These are phyloP conservation scores for Drosophila seclusa DNA, from an alignment of 2,888 invertebrate species.

Conservation along the genomic window DNA sequence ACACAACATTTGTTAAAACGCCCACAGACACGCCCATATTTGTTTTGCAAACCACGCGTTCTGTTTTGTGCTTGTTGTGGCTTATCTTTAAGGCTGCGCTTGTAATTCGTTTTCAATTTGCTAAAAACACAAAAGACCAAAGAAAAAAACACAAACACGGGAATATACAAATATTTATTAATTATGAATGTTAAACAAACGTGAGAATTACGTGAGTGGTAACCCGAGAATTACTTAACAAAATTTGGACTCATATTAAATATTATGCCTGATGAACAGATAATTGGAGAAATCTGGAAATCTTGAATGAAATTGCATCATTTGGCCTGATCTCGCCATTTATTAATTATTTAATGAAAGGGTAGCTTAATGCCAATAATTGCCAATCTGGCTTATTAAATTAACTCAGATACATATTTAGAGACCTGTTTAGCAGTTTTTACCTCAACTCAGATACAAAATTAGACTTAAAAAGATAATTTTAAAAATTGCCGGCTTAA, in stretches of 20 bases:
- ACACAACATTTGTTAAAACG: slow-evolving; percentile 77
- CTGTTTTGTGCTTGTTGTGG: slow-evolving; percentile 10
- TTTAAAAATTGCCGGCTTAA: no score
- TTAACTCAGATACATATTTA: background rate
- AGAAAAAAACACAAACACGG: background rate
- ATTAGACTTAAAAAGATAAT: background rate
- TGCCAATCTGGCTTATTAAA: background rate
- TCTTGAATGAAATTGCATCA: background rate
- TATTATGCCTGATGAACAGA: background rate
- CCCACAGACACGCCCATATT: slow-evolving; percentile 81
- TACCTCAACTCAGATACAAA: background rate
- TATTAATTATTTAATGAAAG: background rate
- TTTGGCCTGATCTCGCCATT: background rate
- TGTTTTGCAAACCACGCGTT: slow-evolving; percentile 57
- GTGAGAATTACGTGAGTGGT: background rate
- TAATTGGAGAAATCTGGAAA: background rate
- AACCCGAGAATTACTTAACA: background rate
- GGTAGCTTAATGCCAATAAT: background rate
- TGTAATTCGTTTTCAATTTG: slow-evolving; percentile 7
- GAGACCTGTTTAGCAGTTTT: background rate
- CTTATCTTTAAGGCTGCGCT: slow-evolving; percentile 3
- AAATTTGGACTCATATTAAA: background rate
- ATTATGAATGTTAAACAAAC: slow-evolving; percentile 4
- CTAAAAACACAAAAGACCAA: background rate
- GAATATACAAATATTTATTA: background rate